phyloP scores from a whole-genome alignment of 2,888 invertebrate genomes.

The Lasioglossum pauxillum region DNA sequence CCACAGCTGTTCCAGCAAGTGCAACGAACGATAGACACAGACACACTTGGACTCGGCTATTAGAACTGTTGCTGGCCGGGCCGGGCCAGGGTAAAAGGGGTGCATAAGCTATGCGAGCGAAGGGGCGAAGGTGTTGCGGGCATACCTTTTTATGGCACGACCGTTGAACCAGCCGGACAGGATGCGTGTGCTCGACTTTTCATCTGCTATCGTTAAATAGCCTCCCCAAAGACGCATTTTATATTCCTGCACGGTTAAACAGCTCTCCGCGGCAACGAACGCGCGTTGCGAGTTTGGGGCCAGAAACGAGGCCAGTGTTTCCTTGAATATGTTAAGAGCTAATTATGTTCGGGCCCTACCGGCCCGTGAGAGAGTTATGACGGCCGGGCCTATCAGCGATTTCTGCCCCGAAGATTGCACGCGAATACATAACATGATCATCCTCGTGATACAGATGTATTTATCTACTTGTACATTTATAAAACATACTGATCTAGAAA shows the following conservation, averaged over 20 bases:
- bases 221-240: slow-evolving; percentile 34
- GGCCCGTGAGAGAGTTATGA: slow-evolving; percentile 10
- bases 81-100: slow-evolving; percentile 70
- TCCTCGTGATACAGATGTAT: too few species aligned
- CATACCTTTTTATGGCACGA: slow-evolving; percentile 71
- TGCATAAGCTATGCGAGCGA: slow-evolving; percentile 79
- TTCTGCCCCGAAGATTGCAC: background rate
- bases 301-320: slow-evolving; percentile 47
- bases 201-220: slow-evolving; percentile 58
- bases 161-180: slow-evolving; percentile 77
- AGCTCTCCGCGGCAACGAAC: slow-evolving; percentile 1
- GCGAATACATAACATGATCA: background rate
- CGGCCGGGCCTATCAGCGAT: background rate
- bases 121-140: slow-evolving; percentile 64
- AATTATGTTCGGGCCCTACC: slow-evolving; percentile 26
- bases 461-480: too few species aligned
- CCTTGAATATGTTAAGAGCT: slow-evolving; percentile 48
- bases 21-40: slow-evolving; percentile 75
- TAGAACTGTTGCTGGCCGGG: slow-evolving; percentile 74
- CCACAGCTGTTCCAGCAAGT: slow-evolving; percentile 81
- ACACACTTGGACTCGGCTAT: slow-evolving; percentile 63
- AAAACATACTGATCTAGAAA: too few species aligned
- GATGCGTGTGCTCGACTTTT: slow-evolving; percentile 68
- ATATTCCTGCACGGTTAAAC: slow-evolving; percentile 47
- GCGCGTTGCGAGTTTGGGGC: slow-evolving; percentile 10